Conservation (phyloP, 2,888 invertebrate species). For the Onthophagus sagittarius region DNA sequence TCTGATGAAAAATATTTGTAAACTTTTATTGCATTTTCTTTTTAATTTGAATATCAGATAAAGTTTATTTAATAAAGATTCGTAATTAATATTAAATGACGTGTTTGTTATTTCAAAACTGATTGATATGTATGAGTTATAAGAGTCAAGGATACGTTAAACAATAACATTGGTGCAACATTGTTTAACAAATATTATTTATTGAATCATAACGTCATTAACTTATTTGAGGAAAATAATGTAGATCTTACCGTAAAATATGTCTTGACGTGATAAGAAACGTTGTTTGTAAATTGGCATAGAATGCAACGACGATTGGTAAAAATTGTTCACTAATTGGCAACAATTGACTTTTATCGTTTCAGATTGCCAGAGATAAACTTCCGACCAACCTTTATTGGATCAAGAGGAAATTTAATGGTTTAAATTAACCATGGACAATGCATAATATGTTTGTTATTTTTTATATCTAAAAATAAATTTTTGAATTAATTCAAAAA, state of each 20-base stretch:
- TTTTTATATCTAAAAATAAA: not conserved
- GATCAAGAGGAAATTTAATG: constrained; percentile 4
- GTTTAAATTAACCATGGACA: not conserved
- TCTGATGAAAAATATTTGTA: no score
- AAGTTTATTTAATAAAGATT: no score
- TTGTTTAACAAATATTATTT: not conserved
- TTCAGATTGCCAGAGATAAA: not conserved
- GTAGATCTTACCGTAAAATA: no score
- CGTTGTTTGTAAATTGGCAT: not conserved
- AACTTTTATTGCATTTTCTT: no score
- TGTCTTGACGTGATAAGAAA: no score
- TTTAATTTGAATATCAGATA: no score
- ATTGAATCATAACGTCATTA: no score
- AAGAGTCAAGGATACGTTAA: not conserved
- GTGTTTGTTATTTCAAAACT: no score
- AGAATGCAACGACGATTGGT: not conserved
- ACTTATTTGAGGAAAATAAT: no score
- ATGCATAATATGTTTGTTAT: not conserved
- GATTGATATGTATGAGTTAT: not conserved
- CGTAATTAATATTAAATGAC: no score
- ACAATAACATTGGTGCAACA: not conserved
- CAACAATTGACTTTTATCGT: not conserved
- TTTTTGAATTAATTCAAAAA: no score
- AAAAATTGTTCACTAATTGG: not conserved
- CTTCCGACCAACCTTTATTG: constrained; percentile 1